A percentile compares a stretch with the other conserved stretches of the same genome.
phyloP scores from a whole-genome alignment of 1,140 invertebrate genomes.

The Diprion similis region DNA sequence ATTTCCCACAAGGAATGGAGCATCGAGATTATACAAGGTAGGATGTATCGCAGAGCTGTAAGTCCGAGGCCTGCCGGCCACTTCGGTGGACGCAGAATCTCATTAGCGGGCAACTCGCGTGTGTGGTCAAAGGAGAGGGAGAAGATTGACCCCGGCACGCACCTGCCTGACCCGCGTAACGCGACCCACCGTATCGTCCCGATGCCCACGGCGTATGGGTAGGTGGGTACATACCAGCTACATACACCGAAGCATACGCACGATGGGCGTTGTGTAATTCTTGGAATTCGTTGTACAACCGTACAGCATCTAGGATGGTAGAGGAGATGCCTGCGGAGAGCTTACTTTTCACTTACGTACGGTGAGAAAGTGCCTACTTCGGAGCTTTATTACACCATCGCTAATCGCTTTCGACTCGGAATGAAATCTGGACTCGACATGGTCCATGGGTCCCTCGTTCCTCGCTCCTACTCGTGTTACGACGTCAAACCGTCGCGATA shows the following conservation, averaged over 20 bases:
- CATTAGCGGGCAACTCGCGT: not conserved
- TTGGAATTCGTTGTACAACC: not conserved
- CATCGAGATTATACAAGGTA: too few relatives aligned
- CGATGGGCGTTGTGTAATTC: not conserved
- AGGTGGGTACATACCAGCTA: not conserved
- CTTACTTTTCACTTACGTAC: not conserved
- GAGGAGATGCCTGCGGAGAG: not conserved
- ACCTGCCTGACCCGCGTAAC: conserved; percentile 6
- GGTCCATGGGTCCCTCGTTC: conserved; percentile 31
- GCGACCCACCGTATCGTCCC: not conserved
- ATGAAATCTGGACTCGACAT: conserved; percentile 27
- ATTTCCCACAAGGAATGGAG: too few relatives aligned
- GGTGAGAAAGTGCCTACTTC: not conserved
- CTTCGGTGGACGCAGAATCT: not conserved
- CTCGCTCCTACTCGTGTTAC: conserved; percentile 41
- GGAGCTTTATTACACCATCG: not conserved
- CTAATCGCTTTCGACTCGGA: not conserved
- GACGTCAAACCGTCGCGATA: conserved; percentile 14
- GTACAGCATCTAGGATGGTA: not conserved
- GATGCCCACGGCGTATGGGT: not conserved
- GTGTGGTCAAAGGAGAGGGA: not conserved
- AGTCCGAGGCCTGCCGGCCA: not conserved
- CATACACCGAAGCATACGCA: not conserved
- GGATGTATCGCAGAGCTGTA: too few relatives aligned
- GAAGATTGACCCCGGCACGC: conserved; percentile 3